Evolutionary conservation across 1,140 invertebrate genomes (phyloP).

Genomic region (Acromyrmex echinatior): DNA sequence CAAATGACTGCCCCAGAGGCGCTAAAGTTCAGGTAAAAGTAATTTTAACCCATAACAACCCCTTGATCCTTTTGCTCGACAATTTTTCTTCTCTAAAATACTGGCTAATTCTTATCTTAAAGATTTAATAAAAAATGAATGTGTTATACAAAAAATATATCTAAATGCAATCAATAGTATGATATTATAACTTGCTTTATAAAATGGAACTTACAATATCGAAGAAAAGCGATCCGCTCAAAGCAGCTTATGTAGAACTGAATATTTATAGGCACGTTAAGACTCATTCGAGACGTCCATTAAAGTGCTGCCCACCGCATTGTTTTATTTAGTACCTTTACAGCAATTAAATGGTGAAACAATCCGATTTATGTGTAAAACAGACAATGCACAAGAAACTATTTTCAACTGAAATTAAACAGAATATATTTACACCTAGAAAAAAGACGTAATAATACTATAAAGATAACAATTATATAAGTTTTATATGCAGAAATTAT

Average conservation of each 20-base stretch:
- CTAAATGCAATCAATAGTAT: neutral
- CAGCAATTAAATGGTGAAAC: conserved; percentile 24
- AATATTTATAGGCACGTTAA: conserved; percentile 62
- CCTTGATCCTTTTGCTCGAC: neutral
- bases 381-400: neutral
- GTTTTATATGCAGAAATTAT: no score
- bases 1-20: conserved; percentile 2
- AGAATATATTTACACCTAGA: neutral
- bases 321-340: conserved; percentile 26
- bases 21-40: conserved; percentile 18
- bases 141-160: neutral
- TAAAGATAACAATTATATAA: no score
- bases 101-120: neutral
- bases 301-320: conserved; percentile 19
- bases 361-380: conserved; percentile 1
- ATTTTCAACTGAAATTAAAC: neutral
- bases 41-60: conserved; percentile 8
- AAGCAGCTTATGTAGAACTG: conserved; percentile 53
- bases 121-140: conserved; percentile 7
- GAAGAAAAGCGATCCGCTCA: conserved; percentile 23
- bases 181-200: neutral
- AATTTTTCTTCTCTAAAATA: neutral
- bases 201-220: conserved; percentile 29
- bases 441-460: no score
- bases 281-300: conserved; percentile 38